phyloP scores from a whole-genome alignment of 2,888 invertebrate species.

The Pollenia angustigena region DNA sequence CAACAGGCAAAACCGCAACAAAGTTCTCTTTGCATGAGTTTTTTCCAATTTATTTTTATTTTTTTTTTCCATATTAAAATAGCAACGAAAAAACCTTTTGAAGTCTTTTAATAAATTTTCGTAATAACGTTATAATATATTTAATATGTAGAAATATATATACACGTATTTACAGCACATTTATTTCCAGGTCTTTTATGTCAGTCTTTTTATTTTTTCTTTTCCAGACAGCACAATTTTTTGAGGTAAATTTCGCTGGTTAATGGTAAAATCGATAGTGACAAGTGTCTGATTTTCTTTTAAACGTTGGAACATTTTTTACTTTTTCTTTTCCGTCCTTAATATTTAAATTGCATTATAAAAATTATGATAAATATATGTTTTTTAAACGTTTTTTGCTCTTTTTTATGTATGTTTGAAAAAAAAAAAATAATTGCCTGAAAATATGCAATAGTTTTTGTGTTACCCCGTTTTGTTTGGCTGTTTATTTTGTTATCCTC shows the following conservation, averaged over 20 bases:
- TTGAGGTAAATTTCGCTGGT: neutral
- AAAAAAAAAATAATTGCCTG: constrained; percentile 1
- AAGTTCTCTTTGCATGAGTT: constrained; percentile 55
- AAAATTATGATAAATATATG: constrained; percentile 14
- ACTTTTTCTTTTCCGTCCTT: neutral
- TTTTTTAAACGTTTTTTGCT: neutral
- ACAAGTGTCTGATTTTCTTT: constrained; percentile 31
- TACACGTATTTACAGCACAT: neutral
- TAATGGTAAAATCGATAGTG: constrained; percentile 65
- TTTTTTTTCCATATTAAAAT: constrained; percentile 16
- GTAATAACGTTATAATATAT: constrained; percentile 5
- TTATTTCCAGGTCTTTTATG: neutral
- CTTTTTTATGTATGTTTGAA: neutral
- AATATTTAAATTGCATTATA: constrained; percentile 41
- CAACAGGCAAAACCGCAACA: constrained; percentile 74
- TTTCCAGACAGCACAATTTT: neutral
- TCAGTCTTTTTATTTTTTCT: neutral
- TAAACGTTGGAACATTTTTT: neutral
- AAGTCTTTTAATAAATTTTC: constrained; percentile 29
- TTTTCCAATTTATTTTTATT: constrained; percentile 13
- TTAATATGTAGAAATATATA: neutral
- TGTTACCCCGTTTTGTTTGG: neutral
- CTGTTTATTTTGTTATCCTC: constrained; percentile 19
- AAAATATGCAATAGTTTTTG: constrained; percentile 39
- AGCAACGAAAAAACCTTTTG: constrained; percentile 25